Conservation (phyloP, 1,140 invertebrate species). For the Leptonema lineaticorne region DNA sequence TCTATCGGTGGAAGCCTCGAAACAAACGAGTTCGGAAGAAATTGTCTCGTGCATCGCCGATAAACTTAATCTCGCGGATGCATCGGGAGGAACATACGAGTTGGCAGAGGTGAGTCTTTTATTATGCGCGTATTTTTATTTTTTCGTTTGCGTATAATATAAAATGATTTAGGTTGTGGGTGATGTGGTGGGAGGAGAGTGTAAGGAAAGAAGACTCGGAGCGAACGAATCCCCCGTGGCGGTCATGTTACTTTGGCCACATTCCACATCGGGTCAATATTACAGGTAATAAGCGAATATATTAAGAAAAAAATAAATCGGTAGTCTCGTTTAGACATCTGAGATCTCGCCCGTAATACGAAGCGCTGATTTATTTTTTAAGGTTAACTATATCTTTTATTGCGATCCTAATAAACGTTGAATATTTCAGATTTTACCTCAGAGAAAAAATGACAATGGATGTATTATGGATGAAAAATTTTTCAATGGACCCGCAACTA, state of each 20-base stretch:
- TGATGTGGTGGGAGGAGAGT: constrained; percentile 79
- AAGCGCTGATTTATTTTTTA: no score
- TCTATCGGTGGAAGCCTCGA: constrained; percentile 87
- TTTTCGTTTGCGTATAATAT: no score
- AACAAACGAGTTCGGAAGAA: constrained; percentile 86
- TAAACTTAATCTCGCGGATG: constrained; percentile 65
- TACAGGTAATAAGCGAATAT: constrained; percentile 46
- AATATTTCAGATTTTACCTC: constrained; percentile 70
- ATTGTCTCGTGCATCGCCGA: constrained; percentile 86
- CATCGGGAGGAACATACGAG: constrained; percentile 72
- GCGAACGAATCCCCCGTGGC: constrained; percentile 86
- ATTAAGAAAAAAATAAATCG: background rate
- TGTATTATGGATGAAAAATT: constrained; percentile 77
- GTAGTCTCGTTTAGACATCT: no score
- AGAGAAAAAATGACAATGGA: constrained; percentile 77
- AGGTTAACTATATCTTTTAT: background rate
- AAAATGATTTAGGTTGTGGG: constrained; percentile 85
- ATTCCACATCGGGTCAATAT: constrained; percentile 58
- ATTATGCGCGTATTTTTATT: background rate
- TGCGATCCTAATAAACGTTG: background rate
- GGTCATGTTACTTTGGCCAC: constrained; percentile 92
- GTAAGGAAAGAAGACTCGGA: constrained; percentile 88
- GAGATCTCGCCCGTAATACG: no score
- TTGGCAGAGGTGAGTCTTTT: constrained; percentile 87
- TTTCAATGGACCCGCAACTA: constrained; percentile 86